These are phyloP conservation scores for Accipiter virgatus DNA, from an alignment of 2,113 vertebrate genomes.

Conservation along the genomic window DNA sequence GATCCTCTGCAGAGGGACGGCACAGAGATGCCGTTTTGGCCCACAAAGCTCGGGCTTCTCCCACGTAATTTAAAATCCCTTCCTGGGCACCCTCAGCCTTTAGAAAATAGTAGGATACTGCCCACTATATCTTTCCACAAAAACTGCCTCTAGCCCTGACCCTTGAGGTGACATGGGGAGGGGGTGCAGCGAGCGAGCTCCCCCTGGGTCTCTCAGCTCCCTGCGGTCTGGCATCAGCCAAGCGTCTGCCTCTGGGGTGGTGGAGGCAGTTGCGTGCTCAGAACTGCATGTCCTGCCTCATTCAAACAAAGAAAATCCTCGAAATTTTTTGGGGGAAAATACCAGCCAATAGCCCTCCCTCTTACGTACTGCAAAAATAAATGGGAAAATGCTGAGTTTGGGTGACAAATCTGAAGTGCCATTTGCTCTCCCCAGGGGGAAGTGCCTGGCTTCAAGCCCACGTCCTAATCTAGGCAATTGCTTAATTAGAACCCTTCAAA, in stretches of 20 bases:
- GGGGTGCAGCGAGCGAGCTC: accelerated
- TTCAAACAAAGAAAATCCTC: not conserved
- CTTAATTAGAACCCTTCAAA: conserved; percentile 24
- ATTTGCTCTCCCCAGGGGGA: not conserved
- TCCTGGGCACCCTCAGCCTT: not conserved
- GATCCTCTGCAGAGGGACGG: not conserved
- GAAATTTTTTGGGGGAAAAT: not conserved
- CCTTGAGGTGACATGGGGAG: accelerated
- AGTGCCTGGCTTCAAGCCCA: not conserved
- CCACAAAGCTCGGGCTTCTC: not conserved
- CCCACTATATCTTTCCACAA: not conserved
- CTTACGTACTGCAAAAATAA: not conserved
- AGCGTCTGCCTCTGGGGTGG: not conserved
- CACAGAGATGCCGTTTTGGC: accelerated
- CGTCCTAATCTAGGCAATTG: not conserved
- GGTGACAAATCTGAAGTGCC: not conserved
- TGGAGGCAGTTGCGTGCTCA: not conserved
- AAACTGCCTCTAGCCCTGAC: not conserved
- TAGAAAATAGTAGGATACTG: not conserved
- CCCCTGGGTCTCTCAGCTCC: not conserved
- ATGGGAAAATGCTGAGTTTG: not conserved
- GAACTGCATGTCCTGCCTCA: not conserved
- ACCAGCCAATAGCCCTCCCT: not conserved
- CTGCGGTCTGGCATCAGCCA: not conserved
- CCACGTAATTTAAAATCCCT: not conserved